Percentiles rank a stretch among this genome's conserved stretches.
phyloP scores from a whole-genome alignment of 2,888 invertebrate genomes.

The Meiosimyza platycephala region DNA sequence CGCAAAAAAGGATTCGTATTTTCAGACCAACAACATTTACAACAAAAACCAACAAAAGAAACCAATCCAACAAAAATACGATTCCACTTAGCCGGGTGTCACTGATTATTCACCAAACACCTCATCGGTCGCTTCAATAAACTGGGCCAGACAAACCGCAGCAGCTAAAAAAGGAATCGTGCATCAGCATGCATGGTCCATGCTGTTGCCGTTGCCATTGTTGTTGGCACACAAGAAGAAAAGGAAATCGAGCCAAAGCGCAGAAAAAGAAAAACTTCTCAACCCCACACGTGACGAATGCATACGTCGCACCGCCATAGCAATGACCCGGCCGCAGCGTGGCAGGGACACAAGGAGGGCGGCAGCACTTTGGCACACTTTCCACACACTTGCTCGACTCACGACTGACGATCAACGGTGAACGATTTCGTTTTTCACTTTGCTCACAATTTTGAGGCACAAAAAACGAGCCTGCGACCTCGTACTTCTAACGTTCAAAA shows the following conservation, averaged over 20 bases:
- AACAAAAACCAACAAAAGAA: slow-evolving; percentile 31
- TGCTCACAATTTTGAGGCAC: slow-evolving; percentile 24
- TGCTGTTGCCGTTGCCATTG: not conserved
- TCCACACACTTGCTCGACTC: slow-evolving; percentile 27
- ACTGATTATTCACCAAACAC: slow-evolving; percentile 43
- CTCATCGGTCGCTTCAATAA: slow-evolving; percentile 38
- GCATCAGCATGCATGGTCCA: slow-evolving; percentile 12
- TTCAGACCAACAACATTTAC: slow-evolving; percentile 22
- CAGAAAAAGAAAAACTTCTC: slow-evolving; percentile 45
- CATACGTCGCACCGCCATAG: slow-evolving; percentile 25
- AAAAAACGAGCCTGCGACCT: slow-evolving; percentile 23
- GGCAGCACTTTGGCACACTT: slow-evolving; percentile 41
- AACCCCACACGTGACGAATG: slow-evolving; percentile 32
- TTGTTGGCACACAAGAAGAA: slow-evolving; percentile 32
- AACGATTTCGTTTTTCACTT: slow-evolving; percentile 22
- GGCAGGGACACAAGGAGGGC: not conserved
- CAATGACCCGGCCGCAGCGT: slow-evolving; percentile 34
- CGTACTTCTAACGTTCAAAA: slow-evolving; percentile 1
- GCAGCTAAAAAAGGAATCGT: slow-evolving; percentile 31
- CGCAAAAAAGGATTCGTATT: slow-evolving; percentile 20
- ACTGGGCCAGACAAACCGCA: slow-evolving; percentile 35
- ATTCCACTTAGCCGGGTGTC: slow-evolving; percentile 42
- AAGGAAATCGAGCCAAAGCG: slow-evolving; percentile 35
- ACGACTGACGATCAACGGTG: not conserved
- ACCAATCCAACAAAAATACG: slow-evolving; percentile 26